Evolutionary conservation across 2,113 vertebrate species (phyloP).

Genomic region (Bubo scandiacus): DNA sequence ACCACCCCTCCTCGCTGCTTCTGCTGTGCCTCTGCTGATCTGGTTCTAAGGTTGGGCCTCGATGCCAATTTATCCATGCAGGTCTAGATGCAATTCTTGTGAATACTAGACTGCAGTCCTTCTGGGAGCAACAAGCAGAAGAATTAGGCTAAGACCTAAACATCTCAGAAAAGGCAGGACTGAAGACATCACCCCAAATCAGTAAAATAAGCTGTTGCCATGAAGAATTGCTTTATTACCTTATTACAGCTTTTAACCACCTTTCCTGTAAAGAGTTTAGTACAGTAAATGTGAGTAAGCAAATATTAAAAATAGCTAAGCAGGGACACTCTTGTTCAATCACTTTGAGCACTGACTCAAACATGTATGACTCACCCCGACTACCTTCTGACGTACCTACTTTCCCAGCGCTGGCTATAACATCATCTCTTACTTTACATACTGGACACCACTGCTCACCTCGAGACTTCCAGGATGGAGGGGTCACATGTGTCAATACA

Average conservation of each 20-base stretch:
- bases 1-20: rapidly evolving
- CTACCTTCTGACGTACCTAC: background rate
- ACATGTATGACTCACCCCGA: background rate
- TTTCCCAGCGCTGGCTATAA: background rate
- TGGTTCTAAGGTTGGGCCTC: rapidly evolving
- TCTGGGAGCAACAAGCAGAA: background rate
- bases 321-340: background rate
- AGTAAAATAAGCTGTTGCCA: background rate
- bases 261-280: conserved; percentile 31
- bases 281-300: conserved; percentile 55
- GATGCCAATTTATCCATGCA: rapidly evolving
- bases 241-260: background rate
- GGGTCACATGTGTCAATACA: rapidly evolving
- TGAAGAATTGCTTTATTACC: background rate
- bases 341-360: conserved; percentile 13
- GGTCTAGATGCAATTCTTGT: no score
- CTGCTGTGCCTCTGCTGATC: background rate
- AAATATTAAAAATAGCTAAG: conserved; percentile 54
- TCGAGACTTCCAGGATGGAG: rapidly evolving
- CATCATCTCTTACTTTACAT: background rate
- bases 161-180: background rate
- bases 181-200: background rate
- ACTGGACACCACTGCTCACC: background rate
- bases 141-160: background rate
- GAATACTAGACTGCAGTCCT: background rate